Evolutionary conservation across 2,113 vertebrate species (phyloP).

Genomic region (Promerops cafer): DNA sequence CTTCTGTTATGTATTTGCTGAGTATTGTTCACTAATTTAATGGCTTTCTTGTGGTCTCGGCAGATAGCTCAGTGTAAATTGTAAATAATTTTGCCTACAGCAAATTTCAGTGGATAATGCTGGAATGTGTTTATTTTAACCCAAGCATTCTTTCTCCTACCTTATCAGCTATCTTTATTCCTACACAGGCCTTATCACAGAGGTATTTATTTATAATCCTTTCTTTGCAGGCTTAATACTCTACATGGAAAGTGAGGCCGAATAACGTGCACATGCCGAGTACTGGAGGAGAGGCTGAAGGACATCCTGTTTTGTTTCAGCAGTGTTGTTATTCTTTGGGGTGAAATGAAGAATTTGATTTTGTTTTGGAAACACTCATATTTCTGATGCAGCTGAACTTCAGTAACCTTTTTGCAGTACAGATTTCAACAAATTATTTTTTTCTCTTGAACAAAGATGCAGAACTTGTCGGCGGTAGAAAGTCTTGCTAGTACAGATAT

Average conservation of each 20-base stretch:
- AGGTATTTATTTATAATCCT: slow-evolving; percentile 42
- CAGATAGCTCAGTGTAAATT: background rate
- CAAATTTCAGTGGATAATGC: background rate
- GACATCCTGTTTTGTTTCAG: background rate
- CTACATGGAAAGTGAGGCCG: background rate
- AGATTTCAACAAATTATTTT: background rate
- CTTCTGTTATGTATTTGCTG: background rate
- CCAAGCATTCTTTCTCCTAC: background rate
- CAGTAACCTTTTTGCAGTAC: background rate
- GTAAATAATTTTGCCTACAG: background rate
- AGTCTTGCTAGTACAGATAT: background rate
- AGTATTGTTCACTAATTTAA: background rate
- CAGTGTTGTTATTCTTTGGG: background rate
- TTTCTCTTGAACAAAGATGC: background rate
- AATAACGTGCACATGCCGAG: background rate
- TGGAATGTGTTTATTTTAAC: slow-evolving; percentile 15
- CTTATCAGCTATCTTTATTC: background rate
- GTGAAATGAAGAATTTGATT: background rate
- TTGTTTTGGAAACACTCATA: background rate
- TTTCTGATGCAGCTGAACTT: background rate
- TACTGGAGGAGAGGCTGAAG: slow-evolving; percentile 23
- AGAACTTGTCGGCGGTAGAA: background rate
- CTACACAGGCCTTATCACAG: background rate
- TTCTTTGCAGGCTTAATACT: slow-evolving; percentile 25
- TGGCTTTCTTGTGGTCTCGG: background rate